Conservation (phyloP, 2,113 vertebrate genomes). For the Progne subis region DNA sequence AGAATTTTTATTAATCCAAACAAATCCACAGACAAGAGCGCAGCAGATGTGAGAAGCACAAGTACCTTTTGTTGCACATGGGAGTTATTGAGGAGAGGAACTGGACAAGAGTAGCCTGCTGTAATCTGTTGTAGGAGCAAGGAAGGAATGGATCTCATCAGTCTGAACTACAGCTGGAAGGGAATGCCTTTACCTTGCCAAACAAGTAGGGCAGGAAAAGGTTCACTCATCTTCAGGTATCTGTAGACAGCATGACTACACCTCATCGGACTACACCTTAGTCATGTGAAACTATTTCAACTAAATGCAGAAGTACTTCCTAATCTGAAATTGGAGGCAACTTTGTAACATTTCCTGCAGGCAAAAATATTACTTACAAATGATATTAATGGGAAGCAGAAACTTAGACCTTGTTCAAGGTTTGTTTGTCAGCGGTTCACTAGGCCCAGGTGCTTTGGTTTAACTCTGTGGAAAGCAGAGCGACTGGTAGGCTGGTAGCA, state of each 20-base stretch:
- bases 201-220: background rate
- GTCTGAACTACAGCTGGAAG: background rate
- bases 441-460: background rate
- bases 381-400: background rate
- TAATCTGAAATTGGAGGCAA: background rate
- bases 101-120: background rate
- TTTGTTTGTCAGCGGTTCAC: background rate
- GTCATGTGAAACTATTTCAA: background rate
- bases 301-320: background rate
- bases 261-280: background rate
- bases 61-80: background rate
- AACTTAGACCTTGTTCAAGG: background rate
- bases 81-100: background rate
- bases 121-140: background rate
- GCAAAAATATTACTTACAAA: background rate
- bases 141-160: background rate
- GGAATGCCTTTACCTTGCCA: background rate
- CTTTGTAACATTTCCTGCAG: background rate
- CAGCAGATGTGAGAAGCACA: background rate
- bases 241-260: background rate
- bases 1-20: background rate
- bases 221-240: background rate
- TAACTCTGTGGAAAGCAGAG: background rate
- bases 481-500: background rate
- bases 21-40: background rate